A percentile compares a stretch with the other conserved stretches of the same genome.
Evolutionary conservation across 2,888 invertebrate genomes (phyloP).

Genomic region (Tridacna crocea): DNA sequence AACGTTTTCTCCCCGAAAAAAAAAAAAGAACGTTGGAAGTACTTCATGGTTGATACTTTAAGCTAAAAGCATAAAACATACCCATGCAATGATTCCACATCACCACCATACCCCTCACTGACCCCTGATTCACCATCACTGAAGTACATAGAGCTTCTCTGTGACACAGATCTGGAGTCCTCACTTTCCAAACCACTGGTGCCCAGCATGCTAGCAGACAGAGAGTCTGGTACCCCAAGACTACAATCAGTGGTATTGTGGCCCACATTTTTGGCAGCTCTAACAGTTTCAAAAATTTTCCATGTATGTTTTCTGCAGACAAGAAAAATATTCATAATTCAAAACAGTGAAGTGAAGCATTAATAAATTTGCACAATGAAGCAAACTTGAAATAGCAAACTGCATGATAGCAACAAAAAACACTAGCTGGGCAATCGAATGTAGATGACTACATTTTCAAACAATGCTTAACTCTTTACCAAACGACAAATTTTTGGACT

Average conservation of each 20-base stretch:
- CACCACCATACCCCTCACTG: slow-evolving; percentile 80
- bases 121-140: slow-evolving; percentile 82
- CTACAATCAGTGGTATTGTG: slow-evolving; percentile 21
- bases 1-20: too few relatives aligned
- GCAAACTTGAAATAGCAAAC: too few relatives aligned
- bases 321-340: not conserved
- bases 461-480: too few relatives aligned
- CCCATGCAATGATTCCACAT: slow-evolving; percentile 77
- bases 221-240: slow-evolving; percentile 39
- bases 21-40: too few relatives aligned
- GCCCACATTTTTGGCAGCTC: slow-evolving; percentile 68
- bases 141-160: slow-evolving; percentile 76
- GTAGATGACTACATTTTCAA: too few relatives aligned
- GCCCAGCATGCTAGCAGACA: slow-evolving; percentile 55
- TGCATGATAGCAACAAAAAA: too few relatives aligned
- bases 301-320: slow-evolving; percentile 90
- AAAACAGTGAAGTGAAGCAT: too few relatives aligned
- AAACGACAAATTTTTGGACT: too few relatives aligned
- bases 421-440: too few relatives aligned
- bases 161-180: slow-evolving; percentile 62
- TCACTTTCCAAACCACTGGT: slow-evolving; percentile 59
- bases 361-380: too few relatives aligned
- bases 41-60: too few relatives aligned
- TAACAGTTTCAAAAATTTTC: slow-evolving; percentile 95
- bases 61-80: slow-evolving; percentile 45